A percentile compares a stretch with the other conserved stretches of the same genome.
Conservation (phyloP, 30 jellyfish, hydroid and myxozoan species). For the Chrysaora quinquecirrha region DNA sequence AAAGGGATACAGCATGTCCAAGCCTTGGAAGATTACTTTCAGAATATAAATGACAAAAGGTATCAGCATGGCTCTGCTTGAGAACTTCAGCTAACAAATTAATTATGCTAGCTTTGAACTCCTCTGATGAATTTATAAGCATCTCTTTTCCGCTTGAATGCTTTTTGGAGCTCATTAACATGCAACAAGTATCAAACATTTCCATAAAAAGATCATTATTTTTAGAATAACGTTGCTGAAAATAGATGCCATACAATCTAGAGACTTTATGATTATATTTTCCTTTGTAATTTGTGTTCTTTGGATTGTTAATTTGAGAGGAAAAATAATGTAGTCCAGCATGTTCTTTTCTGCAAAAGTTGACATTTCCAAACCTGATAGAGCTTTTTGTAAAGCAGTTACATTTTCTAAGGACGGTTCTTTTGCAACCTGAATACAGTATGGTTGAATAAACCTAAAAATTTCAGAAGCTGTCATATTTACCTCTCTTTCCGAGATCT, state of each 20-base stretch:
- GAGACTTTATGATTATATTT: conserved; percentile 16
- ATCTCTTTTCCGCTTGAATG: conserved; percentile 46
- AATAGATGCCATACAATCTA: conserved; percentile 26
- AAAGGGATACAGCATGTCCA: conserved; percentile 84
- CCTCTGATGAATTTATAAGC: conserved; percentile 74
- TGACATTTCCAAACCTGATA: conserved; percentile 9
- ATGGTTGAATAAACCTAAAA: conserved; percentile 69
- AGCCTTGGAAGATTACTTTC: conserved; percentile 67
- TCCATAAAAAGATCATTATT: conserved; percentile 37
- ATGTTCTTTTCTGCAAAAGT: conserved; percentile 49
- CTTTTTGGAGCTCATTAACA: conserved; percentile 55
- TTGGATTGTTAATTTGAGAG: conserved; percentile 69
- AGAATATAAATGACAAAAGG: conserved; percentile 18
- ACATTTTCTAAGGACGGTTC: conserved; percentile 57
- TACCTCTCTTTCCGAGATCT: neutral
- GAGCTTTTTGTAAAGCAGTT: conserved; percentile 11
- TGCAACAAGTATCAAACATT: conserved; percentile 55
- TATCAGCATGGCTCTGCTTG: neutral
- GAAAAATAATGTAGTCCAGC: conserved; percentile 72
- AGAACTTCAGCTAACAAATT: conserved; percentile 15
- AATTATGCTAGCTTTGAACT: conserved; percentile 48
- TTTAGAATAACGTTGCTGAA: neutral
- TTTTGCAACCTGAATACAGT: conserved; percentile 70
- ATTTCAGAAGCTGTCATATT: conserved; percentile 34
- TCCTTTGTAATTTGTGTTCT: conserved; percentile 35